Evolutionary conservation across 2,797 vertebrate species (phyloP), one percentile per base, ranked within the genome.

Genomic region (Pseudopleuronectes americanus): DNA sequence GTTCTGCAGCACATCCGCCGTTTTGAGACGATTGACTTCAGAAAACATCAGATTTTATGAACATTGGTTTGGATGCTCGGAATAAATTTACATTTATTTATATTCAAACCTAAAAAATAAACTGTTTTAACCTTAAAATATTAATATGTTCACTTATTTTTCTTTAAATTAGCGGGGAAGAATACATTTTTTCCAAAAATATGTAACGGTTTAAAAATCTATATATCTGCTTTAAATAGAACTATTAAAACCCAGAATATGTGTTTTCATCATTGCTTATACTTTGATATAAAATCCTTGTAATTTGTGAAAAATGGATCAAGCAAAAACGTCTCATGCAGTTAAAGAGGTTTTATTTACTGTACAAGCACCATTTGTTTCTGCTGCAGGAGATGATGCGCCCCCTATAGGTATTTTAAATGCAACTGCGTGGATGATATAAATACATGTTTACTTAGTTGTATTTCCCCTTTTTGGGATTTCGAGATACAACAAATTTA

Each of bases 381-480:
- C 61, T 60, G 48, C 48, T 9, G 22, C 33, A 45, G 62, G 21
- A 14, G 23, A 23, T 12, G 17, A 13, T 38, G 57, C 41, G 56
- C 57, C 79, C 64, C 59, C 76, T 74, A 12, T 36, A 41, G 79
- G 55, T 10, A 28, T 10, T 33, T 8, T 1, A 43, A 4, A 0
- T 49, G 43, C 45, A 61, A 68, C 36, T 52, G n/a, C 63, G 57
- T 12, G 21, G 14, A 36, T 31, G 9, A 49, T 13, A n/a, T 22
- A 51, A n/a, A 51, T 12, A 38, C 36, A 33, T 33, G 31, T 33
- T 3, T 9, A 9, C 3, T 10, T 33, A 3, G 2, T 33, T 33
- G 0, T 10, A 10, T 33, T 3, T 33, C 2, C 8, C 31, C 31
- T 33, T 33, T 33, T 33, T 3, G 3, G 31, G 31, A 33, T 33